phyloP scores from a whole-genome alignment of 2,113 vertebrate species.

The Syngnathus scovelli region DNA sequence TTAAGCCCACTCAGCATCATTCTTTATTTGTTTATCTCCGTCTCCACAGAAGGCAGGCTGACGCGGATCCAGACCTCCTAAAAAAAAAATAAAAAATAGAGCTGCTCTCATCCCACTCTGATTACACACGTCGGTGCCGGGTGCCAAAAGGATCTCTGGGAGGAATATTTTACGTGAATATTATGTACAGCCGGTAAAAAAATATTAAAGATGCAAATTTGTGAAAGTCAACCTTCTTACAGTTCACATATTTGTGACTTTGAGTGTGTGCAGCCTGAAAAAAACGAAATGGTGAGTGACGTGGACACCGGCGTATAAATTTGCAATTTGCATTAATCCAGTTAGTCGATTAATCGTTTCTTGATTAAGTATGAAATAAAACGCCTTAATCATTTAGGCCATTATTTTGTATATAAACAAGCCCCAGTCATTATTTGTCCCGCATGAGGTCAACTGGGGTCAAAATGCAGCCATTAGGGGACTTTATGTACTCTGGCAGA shows the following conservation, averaged over 20 bases:
- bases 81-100: conserved; percentile 29
- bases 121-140: conserved; percentile 30
- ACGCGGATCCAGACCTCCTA: conserved; percentile 24
- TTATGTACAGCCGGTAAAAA: conserved; percentile 3
- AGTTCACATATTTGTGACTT: background rate
- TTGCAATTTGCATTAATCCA: too few species aligned
- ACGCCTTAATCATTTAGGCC: background rate
- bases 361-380: background rate
- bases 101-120: conserved; percentile 37
- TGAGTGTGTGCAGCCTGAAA: background rate
- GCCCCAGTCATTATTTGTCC: background rate
- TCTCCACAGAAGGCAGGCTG: conserved; percentile 31
- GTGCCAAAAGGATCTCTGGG: conserved; percentile 30
- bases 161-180: background rate
- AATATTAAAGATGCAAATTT: background rate
- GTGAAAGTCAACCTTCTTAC: too few species aligned
- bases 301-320: background rate
- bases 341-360: too few species aligned
- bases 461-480: conserved; percentile 32
- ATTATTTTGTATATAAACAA: background rate
- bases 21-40: conserved; percentile 28
- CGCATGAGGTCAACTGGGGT: background rate
- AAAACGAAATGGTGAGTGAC: background rate
- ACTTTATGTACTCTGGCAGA: conserved; percentile 37
- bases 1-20: conserved; percentile 3